phyloP scores from a whole-genome alignment of 2,888 invertebrate species.

The Macaria liturata region DNA sequence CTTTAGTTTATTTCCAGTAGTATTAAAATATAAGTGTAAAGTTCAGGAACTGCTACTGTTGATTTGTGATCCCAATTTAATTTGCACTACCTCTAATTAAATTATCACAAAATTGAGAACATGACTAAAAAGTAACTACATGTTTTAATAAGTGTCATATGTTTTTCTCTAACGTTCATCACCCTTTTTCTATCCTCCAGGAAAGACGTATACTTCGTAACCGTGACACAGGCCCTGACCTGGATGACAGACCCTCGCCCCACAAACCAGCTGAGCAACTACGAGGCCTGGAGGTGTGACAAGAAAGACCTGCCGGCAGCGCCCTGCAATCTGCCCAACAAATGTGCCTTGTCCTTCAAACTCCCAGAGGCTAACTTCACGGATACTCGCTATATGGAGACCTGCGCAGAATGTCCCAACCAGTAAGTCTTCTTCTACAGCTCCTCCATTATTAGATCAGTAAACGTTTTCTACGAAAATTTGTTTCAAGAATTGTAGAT shows the following conservation, averaged over 20 bases:
- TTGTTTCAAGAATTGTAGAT: no score
- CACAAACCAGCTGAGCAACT: constrained; percentile 85
- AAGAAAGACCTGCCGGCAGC: constrained; percentile 88
- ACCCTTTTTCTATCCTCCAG: constrained; percentile 65
- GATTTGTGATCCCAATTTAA: no score
- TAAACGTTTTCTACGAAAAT: neutral
- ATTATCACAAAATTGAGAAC: no score
- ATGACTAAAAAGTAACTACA: no score
- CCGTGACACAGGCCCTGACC: constrained; percentile 93
- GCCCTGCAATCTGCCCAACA: constrained; percentile 91
- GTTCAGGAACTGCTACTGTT: no score
- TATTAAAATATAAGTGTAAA: no score
- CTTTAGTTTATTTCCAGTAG: no score
- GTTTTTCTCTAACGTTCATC: no score
- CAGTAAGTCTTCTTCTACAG: constrained; percentile 66
- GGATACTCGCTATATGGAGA: constrained; percentile 93
- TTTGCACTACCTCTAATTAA: no score
- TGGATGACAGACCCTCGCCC: constrained; percentile 95
- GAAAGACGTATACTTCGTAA: constrained; percentile 93
- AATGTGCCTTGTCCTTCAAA: constrained; percentile 92
- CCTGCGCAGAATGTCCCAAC: constrained; percentile 93
- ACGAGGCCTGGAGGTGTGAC: constrained; percentile 92
- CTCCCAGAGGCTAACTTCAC: constrained; percentile 89
- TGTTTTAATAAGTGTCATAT: no score
- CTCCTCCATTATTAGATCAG: no score